A percentile compares a stretch with the other conserved stretches of the same genome.
These are phyloP conservation scores for Nomada ferruginata DNA, from an alignment of 2,888 invertebrate species.

Conservation along the genomic window DNA sequence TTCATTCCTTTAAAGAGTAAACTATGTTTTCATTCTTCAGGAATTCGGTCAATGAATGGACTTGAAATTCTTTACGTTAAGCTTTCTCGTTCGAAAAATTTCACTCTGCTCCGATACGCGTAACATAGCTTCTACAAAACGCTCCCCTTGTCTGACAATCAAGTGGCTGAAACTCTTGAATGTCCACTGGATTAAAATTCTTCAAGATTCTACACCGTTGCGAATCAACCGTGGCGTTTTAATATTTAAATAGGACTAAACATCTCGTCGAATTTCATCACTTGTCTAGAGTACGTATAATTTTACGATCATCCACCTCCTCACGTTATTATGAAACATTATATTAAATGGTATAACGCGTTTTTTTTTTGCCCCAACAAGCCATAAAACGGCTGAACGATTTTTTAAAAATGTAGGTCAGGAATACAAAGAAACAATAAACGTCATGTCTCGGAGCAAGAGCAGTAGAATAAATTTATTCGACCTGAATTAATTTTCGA, in stretches of 20 bases:
- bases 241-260: not conserved
- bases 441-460: not conserved
- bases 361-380: not conserved
- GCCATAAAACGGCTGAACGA: not conserved
- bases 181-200: not conserved
- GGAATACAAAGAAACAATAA: not conserved
- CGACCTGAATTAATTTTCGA: too few relatives aligned
- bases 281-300: not conserved
- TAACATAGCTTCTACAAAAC: constrained; percentile 14
- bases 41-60: constrained; percentile 32
- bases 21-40: not conserved
- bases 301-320: not conserved
- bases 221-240: not conserved
- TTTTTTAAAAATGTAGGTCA: not conserved
- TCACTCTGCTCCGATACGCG: constrained; percentile 20
- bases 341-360: not conserved
- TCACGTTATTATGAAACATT: constrained; percentile 7
- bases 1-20: not conserved
- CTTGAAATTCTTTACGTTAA: not conserved
- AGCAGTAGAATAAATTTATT: too few relatives aligned
- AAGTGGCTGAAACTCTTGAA: not conserved
- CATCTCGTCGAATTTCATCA: constrained; percentile 12
- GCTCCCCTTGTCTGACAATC: not conserved
- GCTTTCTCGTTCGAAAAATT: constrained; percentile 53
- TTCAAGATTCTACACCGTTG: not conserved